phyloP scores from a whole-genome alignment of 1,140 invertebrate species.

The Ostrea denselamellosa region DNA sequence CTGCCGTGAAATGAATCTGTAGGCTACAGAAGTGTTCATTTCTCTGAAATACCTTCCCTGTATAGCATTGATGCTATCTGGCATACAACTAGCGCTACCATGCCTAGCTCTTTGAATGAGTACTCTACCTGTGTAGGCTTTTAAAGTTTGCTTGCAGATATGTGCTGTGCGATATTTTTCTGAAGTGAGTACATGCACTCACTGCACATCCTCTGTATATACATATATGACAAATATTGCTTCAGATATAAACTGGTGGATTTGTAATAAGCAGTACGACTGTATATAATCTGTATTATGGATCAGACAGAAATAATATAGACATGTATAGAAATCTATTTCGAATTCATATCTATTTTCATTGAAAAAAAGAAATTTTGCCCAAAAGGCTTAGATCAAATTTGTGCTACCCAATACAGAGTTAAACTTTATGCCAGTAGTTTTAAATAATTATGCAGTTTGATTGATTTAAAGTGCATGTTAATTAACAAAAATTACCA shows the following conservation, averaged over 20 bases:
- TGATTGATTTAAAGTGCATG: too few species aligned
- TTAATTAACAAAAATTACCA: too few species aligned
- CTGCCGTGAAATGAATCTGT: conserved; percentile 11
- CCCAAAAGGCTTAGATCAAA: too few species aligned
- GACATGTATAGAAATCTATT: too few species aligned
- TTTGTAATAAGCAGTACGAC: background rate
- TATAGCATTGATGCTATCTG: background rate
- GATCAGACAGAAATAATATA: too few species aligned
- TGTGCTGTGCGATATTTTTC: background rate
- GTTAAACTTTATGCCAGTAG: too few species aligned
- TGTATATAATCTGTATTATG: too few species aligned
- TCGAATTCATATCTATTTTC: too few species aligned
- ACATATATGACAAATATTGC: background rate
- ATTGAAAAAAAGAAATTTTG: too few species aligned
- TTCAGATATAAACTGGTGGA: background rate
- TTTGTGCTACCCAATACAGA: too few species aligned
- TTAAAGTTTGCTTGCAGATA: background rate
- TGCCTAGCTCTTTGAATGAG: background rate
- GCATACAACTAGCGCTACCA: background rate
- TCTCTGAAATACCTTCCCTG: background rate
- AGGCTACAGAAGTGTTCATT: background rate
- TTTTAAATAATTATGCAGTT: too few species aligned
- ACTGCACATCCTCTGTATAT: background rate
- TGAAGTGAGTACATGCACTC: background rate
- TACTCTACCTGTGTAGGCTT: background rate